phyloP scores from a whole-genome alignment of 1,140 invertebrate genomes.

The Polypedilum pembai region DNA sequence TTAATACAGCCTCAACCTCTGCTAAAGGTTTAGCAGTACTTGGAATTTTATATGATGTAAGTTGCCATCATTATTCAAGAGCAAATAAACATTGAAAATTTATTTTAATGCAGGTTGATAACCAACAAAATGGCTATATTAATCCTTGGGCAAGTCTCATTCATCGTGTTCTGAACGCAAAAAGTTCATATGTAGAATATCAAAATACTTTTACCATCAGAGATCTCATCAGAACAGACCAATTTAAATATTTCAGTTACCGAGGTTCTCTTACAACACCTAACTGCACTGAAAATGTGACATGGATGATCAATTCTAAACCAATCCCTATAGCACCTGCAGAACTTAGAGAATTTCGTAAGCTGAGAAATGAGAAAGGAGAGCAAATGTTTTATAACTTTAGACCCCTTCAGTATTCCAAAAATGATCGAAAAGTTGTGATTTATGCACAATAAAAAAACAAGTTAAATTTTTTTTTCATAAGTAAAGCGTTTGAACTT shows the following conservation, averaged over 20 bases:
- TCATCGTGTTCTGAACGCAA: not conserved
- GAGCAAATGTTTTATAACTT: not conserved
- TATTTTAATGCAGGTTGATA: not conserved
- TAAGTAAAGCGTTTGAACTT: not conserved
- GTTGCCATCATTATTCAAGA: not conserved
- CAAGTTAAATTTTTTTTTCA: not conserved
- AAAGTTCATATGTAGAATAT: not conserved
- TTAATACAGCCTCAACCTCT: not conserved
- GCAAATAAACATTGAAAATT: not conserved
- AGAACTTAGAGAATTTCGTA: not conserved
- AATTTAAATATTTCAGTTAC: not conserved
- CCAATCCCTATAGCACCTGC: not conserved
- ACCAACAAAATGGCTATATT: not conserved
- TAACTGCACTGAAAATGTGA: not conserved
- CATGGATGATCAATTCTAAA: not conserved
- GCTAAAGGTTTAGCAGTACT: not conserved
- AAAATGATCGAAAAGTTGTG: not conserved
- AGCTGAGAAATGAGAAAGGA: not conserved
- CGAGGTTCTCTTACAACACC: not conserved
- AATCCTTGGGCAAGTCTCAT: not conserved
- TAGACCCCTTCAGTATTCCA: not conserved
- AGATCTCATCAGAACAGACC: not conserved
- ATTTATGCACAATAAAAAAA: not conserved
- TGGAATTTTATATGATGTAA: slow-evolving; percentile 8
- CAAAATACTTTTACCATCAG: not conserved